Evolutionary conservation across 1,140 invertebrate species (phyloP).

Genomic region (Zophobas atratus): DNA sequence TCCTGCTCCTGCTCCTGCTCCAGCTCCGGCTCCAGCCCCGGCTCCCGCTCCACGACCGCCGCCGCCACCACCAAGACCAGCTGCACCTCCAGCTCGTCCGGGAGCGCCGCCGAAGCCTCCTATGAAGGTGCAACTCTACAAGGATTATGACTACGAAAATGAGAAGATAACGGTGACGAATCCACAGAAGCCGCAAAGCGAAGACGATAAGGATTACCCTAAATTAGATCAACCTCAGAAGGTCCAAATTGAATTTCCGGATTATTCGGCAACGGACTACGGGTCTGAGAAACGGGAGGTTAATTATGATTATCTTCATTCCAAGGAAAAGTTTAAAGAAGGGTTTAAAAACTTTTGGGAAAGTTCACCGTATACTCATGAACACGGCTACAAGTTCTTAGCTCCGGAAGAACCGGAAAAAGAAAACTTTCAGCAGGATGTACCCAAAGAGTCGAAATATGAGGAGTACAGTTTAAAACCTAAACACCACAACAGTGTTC

Average conservation of each 20-base stretch:
- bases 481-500: slow-evolving; percentile 50
- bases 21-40: slow-evolving; percentile 20
- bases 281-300: slow-evolving; percentile 43
- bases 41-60: slow-evolving; percentile 20
- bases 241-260: slow-evolving; percentile 52
- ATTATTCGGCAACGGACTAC: slow-evolving; percentile 49
- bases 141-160: slow-evolving; percentile 50
- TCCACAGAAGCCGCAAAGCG: neutral
- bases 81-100: neutral
- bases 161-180: neutral
- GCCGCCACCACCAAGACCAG: neutral
- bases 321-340: slow-evolving; percentile 38
- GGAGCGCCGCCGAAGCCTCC: slow-evolving; percentile 46
- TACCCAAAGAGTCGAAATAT: slow-evolving; percentile 41
- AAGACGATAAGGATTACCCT: slow-evolving; percentile 24
- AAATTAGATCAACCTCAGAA: slow-evolving; percentile 16
- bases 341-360: slow-evolving; percentile 29
- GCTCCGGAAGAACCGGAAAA: slow-evolving; percentile 23
- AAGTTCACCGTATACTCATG: slow-evolving; percentile 29
- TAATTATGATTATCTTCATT: slow-evolving; percentile 30
- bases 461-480: slow-evolving; percentile 46
- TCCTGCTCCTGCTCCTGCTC: slow-evolving; percentile 39
- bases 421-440: slow-evolving; percentile 43
- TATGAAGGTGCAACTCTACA: slow-evolving; percentile 35
- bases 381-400: slow-evolving; percentile 27